Percentiles rank a stretch among this genome's conserved stretches.
Evolutionary conservation across 1,140 invertebrate species (phyloP).

Genomic region (Periplaneta americana): DNA sequence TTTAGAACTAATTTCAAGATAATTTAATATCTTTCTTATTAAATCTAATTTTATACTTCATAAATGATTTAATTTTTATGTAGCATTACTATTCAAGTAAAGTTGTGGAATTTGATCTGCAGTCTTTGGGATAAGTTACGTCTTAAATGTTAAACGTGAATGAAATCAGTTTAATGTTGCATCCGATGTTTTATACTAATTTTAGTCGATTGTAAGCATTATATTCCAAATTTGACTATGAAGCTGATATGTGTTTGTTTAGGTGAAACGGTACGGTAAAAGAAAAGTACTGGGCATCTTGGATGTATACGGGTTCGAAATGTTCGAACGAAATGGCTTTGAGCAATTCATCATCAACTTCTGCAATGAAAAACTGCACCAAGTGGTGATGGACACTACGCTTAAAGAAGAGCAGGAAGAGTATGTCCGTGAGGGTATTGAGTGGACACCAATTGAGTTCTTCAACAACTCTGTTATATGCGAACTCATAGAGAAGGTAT

Average conservation of each 20-base stretch:
- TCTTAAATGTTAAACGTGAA: no score
- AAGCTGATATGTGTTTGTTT: neutral
- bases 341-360: constrained; percentile 87
- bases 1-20: no score
- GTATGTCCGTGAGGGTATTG: constrained; percentile 68
- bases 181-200: no score
- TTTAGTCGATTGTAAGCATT: no score
- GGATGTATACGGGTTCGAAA: constrained; percentile 87
- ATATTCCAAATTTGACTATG: neutral
- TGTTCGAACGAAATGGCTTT: constrained; percentile 65
- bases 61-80: no score
- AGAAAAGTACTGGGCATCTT: constrained; percentile 64
- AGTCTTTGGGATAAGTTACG: no score
- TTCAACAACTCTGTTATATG: constrained; percentile 65
- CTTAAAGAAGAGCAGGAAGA: constrained; percentile 80
- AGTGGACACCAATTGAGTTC: constrained; percentile 60
- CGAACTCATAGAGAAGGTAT: constrained; percentile 48
- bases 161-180: no score
- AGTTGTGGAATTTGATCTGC: no score
- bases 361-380: constrained; percentile 85
- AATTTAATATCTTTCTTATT: no score
- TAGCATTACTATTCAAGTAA: no score
- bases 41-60: no score
- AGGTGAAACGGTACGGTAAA: constrained; percentile 44
- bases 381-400: constrained; percentile 59